Evolutionary conservation across 2,888 invertebrate genomes (phyloP).

Genomic region (Pheosia tremula): DNA sequence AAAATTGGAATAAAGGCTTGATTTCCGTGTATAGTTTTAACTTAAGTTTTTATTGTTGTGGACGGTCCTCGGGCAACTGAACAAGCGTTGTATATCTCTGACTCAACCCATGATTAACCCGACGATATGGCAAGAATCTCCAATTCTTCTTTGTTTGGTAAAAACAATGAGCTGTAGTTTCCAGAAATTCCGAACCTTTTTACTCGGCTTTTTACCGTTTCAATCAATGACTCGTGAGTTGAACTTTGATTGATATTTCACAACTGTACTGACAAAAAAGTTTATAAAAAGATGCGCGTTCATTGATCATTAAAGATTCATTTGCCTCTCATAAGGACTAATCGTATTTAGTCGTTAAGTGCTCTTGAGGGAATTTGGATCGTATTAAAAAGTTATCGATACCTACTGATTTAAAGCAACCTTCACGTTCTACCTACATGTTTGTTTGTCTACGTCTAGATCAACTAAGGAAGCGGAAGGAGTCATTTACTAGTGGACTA

Average conservation of each 20-base stretch:
- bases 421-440: not conserved
- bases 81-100: conserved; percentile 17
- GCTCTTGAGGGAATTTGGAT: not conserved
- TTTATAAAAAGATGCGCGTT: not conserved
- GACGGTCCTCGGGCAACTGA: conserved; percentile 6
- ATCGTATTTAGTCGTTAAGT: not conserved
- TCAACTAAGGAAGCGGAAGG: conserved; percentile 42
- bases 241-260: not conserved
- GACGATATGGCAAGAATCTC: conserved; percentile 8
- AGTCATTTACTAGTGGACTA: conserved; percentile 22
- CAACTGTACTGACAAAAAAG: not conserved
- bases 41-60: not conserved
- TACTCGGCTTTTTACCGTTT: not conserved
- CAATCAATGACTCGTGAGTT: not conserved
- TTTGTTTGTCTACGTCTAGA: conserved; percentile 3
- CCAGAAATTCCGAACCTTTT: conserved; percentile 11
- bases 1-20: not conserved
- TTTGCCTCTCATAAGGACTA: not conserved
- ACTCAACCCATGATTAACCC: conserved; percentile 34
- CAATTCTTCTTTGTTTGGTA: conserved; percentile 23
- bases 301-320: not conserved
- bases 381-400: not conserved
- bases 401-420: no score
- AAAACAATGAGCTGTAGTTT: conserved; percentile 19
- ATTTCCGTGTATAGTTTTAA: not conserved